phyloP scores from a whole-genome alignment of 2,888 invertebrate species.

The Bugulina stolonifera region DNA sequence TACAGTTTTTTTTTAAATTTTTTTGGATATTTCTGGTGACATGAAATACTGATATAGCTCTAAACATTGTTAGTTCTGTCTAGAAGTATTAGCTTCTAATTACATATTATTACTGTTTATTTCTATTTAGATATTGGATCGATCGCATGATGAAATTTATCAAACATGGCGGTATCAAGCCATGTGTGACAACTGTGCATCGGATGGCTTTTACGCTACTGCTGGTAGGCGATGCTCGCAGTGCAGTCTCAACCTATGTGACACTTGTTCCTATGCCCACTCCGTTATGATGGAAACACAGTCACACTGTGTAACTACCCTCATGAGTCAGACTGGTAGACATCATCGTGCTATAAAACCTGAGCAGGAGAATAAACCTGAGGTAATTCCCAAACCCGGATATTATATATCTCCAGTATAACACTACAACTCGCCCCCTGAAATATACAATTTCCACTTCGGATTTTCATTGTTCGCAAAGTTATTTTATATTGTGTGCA shows the following conservation, averaged over 20 bases:
- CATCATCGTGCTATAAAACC: background rate
- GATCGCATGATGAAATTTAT: conserved; percentile 20
- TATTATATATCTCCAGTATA: conserved; percentile 1
- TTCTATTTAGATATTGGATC: background rate
- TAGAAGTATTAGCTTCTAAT: background rate
- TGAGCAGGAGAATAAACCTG: background rate
- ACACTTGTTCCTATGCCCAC: conserved; percentile 24
- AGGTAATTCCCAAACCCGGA: background rate
- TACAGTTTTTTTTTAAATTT: background rate
- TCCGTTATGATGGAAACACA: conserved; percentile 10
- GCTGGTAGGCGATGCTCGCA: conserved; percentile 16
- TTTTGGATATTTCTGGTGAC: background rate
- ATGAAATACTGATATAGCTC: background rate
- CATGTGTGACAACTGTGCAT: conserved; percentile 25
- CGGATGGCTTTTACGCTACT: conserved; percentile 5
- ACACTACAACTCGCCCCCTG: too few species aligned
- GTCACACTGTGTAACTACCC: background rate
- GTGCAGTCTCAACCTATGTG: conserved; percentile 11
- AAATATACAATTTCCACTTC: too few species aligned
- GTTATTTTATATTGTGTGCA: too few species aligned
- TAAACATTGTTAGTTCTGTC: background rate
- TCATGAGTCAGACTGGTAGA: background rate
- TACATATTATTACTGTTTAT: too few species aligned
- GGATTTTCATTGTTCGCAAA: too few species aligned
- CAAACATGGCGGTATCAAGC: conserved; percentile 21